A percentile compares a stretch with the other conserved stretches of the same genome.
Conservation (phyloP, 2,113 vertebrate species). For the Carassius auratus region DNA sequence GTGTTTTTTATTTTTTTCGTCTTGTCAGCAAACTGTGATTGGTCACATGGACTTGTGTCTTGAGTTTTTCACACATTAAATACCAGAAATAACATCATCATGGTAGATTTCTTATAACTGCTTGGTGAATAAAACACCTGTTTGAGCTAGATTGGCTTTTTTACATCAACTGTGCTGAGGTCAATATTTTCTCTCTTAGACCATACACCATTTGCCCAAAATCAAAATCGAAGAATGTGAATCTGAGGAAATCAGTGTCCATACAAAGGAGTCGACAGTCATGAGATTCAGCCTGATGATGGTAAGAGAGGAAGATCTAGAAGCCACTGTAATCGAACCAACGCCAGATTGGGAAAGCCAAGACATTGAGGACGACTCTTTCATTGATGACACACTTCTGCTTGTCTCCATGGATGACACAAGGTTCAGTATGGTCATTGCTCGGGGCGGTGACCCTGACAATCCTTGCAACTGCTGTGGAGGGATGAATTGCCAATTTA, state of each 20-base stretch:
- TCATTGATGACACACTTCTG: conserved; percentile 47
- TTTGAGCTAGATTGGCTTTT: neutral
- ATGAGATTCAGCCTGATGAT: conserved; percentile 68
- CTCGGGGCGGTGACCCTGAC: conserved; percentile 58
- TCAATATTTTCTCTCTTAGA: conserved; percentile 58
- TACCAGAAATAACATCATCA: neutral
- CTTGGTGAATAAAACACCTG: neutral
- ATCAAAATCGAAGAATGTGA: neutral
- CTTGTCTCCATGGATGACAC: conserved; percentile 71
- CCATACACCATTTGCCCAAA: conserved; percentile 59
- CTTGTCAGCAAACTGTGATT: neutral
- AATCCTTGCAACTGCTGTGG: conserved; percentile 54
- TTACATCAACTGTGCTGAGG: neutral
- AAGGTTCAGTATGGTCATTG: conserved; percentile 64
- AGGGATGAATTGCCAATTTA: conserved; percentile 56
- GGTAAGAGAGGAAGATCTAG: conserved; percentile 55
- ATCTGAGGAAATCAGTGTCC: conserved; percentile 53
- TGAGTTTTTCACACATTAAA: neutral
- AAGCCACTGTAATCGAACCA: neutral
- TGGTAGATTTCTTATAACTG: too few species aligned
- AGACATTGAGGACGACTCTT: neutral
- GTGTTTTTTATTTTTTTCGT: neutral
- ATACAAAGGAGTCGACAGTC: conserved; percentile 57
- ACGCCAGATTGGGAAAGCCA: neutral
- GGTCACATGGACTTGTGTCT: neutral